phyloP scores from a whole-genome alignment of 2,113 vertebrate species.

The Carollia perspicillata region DNA sequence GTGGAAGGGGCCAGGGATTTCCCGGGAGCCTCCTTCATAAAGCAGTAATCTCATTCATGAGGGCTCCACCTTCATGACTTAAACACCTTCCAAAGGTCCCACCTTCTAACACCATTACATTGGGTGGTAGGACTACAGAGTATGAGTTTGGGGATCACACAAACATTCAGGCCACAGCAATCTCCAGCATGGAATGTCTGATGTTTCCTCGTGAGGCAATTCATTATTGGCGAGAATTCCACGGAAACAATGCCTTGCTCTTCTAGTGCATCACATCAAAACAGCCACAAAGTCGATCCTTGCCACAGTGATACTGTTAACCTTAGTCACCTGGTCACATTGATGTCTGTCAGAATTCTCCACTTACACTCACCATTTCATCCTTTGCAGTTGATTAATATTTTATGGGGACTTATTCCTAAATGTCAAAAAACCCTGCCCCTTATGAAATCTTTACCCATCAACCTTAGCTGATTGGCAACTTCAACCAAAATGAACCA shows the following conservation, averaged over 20 bases:
- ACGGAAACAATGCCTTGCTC: neutral
- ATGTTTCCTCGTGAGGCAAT: neutral
- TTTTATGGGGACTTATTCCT: neutral
- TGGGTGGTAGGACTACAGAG: neutral
- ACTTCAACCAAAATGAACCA: neutral
- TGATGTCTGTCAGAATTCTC: neutral
- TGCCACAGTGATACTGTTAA: neutral
- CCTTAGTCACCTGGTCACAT: neutral
- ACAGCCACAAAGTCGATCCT: neutral
- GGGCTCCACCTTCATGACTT: neutral
- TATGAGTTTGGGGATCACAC: neutral
- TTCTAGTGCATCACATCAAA: neutral
- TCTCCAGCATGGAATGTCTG: neutral
- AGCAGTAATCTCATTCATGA: neutral
- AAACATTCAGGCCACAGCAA: neutral
- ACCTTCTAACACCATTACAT: neutral
- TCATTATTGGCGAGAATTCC: neutral
- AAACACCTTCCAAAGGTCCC: neutral
- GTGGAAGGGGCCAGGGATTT: neutral
- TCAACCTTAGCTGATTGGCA: neutral
- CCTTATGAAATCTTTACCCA: neutral
- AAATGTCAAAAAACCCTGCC: neutral
- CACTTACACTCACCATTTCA: neutral
- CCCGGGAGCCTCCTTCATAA: neutral
- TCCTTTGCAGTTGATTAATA: neutral